Conservation (phyloP, 2,113 vertebrate species). For the Erinaceus europaeus region DNA sequence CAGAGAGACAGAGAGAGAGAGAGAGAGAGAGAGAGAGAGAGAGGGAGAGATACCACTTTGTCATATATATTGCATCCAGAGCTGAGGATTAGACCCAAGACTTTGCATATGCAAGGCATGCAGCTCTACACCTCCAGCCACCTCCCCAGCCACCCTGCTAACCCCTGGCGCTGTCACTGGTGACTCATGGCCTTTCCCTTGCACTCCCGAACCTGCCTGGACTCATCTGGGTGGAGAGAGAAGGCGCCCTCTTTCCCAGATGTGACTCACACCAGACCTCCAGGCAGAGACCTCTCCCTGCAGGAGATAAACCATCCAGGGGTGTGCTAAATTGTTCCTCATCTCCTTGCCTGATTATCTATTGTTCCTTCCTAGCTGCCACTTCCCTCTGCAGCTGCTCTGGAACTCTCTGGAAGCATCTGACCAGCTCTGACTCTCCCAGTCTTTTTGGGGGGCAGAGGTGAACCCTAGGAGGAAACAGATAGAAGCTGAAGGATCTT, state of each 20-base stretch:
- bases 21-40: no score
- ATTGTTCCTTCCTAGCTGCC: neutral
- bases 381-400: neutral
- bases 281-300: neutral
- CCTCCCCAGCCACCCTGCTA: neutral
- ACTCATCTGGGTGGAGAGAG: neutral
- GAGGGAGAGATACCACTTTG: no score
- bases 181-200: constrained; percentile 11
- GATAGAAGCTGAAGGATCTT: neutral
- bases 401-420: neutral
- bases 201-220: neutral
- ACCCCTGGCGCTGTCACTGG: neutral
- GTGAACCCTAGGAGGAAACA: neutral
- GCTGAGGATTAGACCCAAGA: no score
- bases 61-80: no score
- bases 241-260: neutral
- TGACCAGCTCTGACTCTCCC: neutral
- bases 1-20: no score
- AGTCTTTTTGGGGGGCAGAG: neutral
- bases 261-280: neutral
- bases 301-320: neutral
- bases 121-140: no score
- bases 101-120: no score
- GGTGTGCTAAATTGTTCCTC: rapidly evolving
- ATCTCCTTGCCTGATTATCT: no score